These are phyloP conservation scores for Xyliphius kryptos DNA, from an alignment of 2,113 vertebrate species.

Conservation along the genomic window DNA sequence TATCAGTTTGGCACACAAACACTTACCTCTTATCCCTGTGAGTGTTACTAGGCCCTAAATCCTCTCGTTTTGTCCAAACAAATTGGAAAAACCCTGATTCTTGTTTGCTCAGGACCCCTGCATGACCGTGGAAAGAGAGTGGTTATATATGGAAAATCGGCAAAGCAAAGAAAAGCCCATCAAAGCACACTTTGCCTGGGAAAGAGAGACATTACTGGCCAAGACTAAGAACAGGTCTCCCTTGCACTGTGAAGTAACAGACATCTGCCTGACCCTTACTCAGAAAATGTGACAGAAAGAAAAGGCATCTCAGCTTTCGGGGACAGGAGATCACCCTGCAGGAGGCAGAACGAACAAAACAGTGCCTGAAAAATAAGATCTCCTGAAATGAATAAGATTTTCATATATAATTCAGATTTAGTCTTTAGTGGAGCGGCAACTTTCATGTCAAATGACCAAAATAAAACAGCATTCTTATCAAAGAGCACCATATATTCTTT, in stretches of 20 bases:
- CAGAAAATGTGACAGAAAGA: conserved; percentile 12
- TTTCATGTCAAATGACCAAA: no score
- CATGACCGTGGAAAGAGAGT: conserved; percentile 44
- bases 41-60: conserved; percentile 60
- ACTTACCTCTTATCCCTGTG: conserved; percentile 57
- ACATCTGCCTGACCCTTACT: conserved; percentile 8
- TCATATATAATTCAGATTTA: no score
- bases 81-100: conserved; percentile 61
- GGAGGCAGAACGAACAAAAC: conserved; percentile 10
- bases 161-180: conserved; percentile 35
- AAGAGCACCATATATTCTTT: no score
- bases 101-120: conserved; percentile 60
- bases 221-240: conserved; percentile 7
- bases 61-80: conserved; percentile 66
- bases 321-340: conserved; percentile 1
- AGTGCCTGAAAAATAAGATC: neutral
- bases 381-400: conserved; percentile 8
- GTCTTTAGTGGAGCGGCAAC: no score
- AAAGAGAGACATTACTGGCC: no score
- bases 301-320: no score
- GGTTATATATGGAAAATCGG: conserved; percentile 32
- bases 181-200: conserved; percentile 32
- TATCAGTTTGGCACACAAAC: conserved; percentile 57
- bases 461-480: no score
- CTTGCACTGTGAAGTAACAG: conserved; percentile 12